Percentiles rank a stretch among this genome's conserved stretches.
Evolutionary conservation across 2,797 vertebrate species (phyloP).

Genomic region (Leontocebus nigricollis): DNA sequence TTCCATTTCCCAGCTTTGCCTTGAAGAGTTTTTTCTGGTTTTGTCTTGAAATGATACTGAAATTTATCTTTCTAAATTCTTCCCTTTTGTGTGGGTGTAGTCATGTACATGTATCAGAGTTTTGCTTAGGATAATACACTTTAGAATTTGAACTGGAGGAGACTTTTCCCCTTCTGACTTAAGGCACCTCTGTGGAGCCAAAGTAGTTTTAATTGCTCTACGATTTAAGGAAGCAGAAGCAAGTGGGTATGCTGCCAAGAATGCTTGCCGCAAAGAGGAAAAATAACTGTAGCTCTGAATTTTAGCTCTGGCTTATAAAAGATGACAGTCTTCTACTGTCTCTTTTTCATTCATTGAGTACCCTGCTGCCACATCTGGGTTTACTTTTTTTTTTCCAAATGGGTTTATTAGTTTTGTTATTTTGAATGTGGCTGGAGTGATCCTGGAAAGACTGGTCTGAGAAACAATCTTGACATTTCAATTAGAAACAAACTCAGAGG

Average conservation of each 20-base stretch:
- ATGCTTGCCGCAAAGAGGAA: background rate
- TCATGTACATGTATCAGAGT: background rate
- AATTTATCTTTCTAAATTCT: constrained; percentile 8
- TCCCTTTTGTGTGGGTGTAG: constrained; percentile 16
- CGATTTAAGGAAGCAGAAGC: background rate
- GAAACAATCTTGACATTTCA: constrained; percentile 42
- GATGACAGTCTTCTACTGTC: background rate
- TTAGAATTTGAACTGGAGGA: constrained; percentile 34
- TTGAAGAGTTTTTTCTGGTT: constrained; percentile 37
- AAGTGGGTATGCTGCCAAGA: background rate
- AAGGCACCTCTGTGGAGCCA: background rate
- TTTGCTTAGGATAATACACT: background rate
- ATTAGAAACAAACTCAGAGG: constrained; percentile 9
- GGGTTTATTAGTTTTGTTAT: constrained; percentile 37
- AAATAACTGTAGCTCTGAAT: background rate
- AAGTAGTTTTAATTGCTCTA: background rate
- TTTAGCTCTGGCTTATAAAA: background rate
- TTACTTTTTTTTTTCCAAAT: constrained; percentile 48
- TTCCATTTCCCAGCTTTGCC: background rate
- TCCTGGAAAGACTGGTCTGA: background rate
- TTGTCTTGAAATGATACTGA: constrained; percentile 47
- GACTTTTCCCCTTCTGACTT: background rate
- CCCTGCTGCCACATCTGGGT: background rate
- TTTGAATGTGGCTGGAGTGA: constrained; percentile 27
- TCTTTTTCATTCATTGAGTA: background rate